Evolutionary conservation across 2,113 vertebrate species (phyloP).

Genomic region (Oncorhynchus keta): DNA sequence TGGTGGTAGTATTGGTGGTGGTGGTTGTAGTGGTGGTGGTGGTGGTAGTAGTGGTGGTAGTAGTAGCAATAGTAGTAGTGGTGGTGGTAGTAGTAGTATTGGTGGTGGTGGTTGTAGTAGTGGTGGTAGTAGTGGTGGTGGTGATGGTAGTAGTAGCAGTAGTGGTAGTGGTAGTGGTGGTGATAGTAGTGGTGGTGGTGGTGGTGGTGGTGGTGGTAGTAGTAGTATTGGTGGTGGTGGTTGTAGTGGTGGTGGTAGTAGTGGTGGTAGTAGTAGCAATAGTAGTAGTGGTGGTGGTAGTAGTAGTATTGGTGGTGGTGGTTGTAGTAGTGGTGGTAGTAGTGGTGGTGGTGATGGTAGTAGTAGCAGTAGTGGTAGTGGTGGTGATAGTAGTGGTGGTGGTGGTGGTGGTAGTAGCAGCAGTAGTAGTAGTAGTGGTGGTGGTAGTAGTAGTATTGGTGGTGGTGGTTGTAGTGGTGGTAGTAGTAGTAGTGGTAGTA

Average conservation of each 20-base stretch:
- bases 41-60: fast-evolving
- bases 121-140: too few species aligned
- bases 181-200: fast-evolving
- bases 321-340: too few species aligned
- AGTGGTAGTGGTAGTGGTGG: fast-evolving
- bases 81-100: fast-evolving
- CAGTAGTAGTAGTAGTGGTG: too few species aligned
- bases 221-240: fast-evolving
- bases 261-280: fast-evolving
- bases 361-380: fast-evolving
- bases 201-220: too few species aligned
- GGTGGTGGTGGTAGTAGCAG: too few species aligned
- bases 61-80: fast-evolving
- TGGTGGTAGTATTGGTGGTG: fast-evolving
- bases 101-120: fast-evolving
- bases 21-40: fast-evolving
- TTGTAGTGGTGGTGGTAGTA: fast-evolving
- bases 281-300: fast-evolving
- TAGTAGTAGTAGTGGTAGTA: fast-evolving
- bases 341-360: too few species aligned
- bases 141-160: too few species aligned
- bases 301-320: too few species aligned
- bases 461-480: too few species aligned
- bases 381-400: too few species aligned
- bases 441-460: too few species aligned